Evolutionary conservation across 2,113 vertebrate genomes (phyloP).

Genomic region (Bombycilla garrulus): DNA sequence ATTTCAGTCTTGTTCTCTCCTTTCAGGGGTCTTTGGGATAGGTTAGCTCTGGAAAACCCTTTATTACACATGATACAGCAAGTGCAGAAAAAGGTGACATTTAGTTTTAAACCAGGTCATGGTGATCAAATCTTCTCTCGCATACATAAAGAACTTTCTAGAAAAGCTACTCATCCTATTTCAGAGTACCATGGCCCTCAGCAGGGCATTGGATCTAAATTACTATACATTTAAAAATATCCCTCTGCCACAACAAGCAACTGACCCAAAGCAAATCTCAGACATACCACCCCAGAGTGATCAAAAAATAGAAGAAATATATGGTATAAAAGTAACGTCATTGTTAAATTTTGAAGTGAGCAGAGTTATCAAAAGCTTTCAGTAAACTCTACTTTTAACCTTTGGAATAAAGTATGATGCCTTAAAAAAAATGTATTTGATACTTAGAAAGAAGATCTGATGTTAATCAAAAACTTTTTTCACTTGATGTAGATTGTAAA

Average conservation of each 20-base stretch:
- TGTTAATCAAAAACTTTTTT: not conserved
- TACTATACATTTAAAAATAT: not conserved
- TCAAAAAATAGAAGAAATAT: not conserved
- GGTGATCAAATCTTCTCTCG: not conserved
- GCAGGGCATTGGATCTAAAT: not conserved
- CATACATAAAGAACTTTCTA: not conserved
- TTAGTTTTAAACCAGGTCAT: not conserved
- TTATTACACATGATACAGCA: not conserved
- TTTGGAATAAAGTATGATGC: not conserved
- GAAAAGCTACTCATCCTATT: not conserved
- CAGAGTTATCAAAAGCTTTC: not conserved
- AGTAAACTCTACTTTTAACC: not conserved
- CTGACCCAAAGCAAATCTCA: not conserved
- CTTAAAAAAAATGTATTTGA: not conserved
- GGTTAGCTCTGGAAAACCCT: not conserved
- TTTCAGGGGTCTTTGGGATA: not conserved
- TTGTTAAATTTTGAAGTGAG: not conserved
- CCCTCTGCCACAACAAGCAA: not conserved
- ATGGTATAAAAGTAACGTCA: not conserved
- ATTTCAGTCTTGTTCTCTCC: not conserved
- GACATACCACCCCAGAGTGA: not conserved
- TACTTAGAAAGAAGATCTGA: not conserved
- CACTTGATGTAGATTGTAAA: not conserved
- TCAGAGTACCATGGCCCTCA: not conserved
- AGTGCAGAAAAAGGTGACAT: not conserved